Evolutionary conservation across 2,888 invertebrate genomes (phyloP), one percentile per base, ranked within the genome.

Genomic region (Leucophenga maculata): DNA sequence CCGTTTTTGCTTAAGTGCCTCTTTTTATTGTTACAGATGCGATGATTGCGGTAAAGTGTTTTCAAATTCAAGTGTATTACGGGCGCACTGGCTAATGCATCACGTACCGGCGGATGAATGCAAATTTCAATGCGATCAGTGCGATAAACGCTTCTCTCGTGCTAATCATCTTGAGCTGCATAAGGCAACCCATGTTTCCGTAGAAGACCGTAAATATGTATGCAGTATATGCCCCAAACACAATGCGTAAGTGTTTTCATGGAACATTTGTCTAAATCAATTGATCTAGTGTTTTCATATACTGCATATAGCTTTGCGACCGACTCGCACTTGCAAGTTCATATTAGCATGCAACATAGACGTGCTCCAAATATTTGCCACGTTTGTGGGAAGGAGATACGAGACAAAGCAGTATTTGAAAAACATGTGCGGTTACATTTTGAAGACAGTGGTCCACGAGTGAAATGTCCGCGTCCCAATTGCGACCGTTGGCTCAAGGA

Each of bases 401-500:
- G 87, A 14, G 88, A 87, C 26, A 88, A 87, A 69, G 82, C 85
- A 31, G 85, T 86, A 6, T 88, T 86, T 66, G 88, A 87, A 65
- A 87, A 86, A 50, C 88, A 88, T 77, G 87, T 87, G 16, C 78
- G 86, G 3, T 75, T 86, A 70, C 88, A 88, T 69, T 87, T 86
- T 46, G 86, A 86, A 44, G 83, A 85, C 0, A 86, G 86, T 48
- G 86, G 86, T 2, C 88, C 88, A 1, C 86, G 87, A 54, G 83
- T 88, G 1, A 88, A 89, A 74, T 89, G 88, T 69, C 83, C 86
- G 0, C 86, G 87, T 13, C 79, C 85, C 1, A 82, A 85, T 74
- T 89, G 88, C 69, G 88, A 88, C 68, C 85, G 87, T 48, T 88
- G 87, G 88, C 79, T 88, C 0, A 88, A 88, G 68, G 87, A 88